Evolutionary conservation across 1,140 invertebrate genomes (phyloP).

Genomic region (Myzus persicae): DNA sequence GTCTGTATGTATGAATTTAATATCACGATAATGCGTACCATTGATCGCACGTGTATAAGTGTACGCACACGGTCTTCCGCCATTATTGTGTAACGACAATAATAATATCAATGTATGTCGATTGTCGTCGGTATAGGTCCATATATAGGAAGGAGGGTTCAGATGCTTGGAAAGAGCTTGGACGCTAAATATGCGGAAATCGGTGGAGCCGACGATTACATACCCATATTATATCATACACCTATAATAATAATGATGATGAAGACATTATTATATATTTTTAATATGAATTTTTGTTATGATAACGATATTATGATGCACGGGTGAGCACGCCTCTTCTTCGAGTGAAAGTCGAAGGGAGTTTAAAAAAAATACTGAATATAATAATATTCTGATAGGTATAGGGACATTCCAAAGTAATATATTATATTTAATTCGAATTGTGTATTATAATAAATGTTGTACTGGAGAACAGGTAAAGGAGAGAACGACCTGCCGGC

Average conservation of each 20-base stretch:
- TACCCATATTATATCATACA: not conserved
- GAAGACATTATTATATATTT: not conserved
- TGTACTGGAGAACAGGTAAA: not conserved
- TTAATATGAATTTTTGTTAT: not conserved
- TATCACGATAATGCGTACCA: not conserved
- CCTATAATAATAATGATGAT: constrained; percentile 1
- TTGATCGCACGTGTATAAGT: not conserved
- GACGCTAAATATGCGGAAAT: not conserved
- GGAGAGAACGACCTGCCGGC: not conserved
- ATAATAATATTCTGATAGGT: not conserved
- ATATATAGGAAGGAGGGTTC: not conserved
- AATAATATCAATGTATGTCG: not conserved
- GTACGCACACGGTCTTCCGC: not conserved
- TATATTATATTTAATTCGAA: not conserved
- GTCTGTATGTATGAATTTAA: not conserved
- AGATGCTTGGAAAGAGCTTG: not conserved
- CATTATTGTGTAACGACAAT: not conserved
- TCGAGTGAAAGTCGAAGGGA: not conserved
- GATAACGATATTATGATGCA: not conserved
- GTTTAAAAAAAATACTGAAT: not conserved
- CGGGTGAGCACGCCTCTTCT: not conserved
- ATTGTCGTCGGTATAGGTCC: not conserved
- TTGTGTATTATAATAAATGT: not conserved
- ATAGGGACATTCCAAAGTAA: not conserved
- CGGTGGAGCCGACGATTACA: not conserved